Evolutionary conservation across 2,888 invertebrate genomes (phyloP).

Genomic region (Ichneumoninae sp.): DNA sequence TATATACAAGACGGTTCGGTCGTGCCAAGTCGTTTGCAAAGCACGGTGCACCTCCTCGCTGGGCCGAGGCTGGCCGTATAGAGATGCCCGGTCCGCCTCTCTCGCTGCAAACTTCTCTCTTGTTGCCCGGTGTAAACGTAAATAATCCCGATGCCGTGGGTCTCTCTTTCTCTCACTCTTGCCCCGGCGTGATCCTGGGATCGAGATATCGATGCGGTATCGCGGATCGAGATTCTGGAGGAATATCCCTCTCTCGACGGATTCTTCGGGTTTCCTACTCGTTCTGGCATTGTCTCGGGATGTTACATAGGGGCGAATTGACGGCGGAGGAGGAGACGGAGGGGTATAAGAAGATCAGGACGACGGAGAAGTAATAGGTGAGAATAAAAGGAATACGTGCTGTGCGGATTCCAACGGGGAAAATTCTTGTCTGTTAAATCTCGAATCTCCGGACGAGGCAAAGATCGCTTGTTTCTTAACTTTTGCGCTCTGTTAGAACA

Average conservation of each 20-base stretch:
- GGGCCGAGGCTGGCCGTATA: slow-evolving; percentile 5
- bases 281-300: slow-evolving; percentile 16
- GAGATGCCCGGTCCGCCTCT: slow-evolving; percentile 15
- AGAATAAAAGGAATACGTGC: slow-evolving; percentile 8
- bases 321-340: neutral
- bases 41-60: slow-evolving; percentile 33
- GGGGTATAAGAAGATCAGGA: neutral
- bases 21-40: slow-evolving; percentile 53
- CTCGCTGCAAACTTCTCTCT: slow-evolving; percentile 1
- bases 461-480: neutral
- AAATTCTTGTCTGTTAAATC: neutral
- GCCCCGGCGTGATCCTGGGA: slow-evolving; percentile 33
- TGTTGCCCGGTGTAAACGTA: slow-evolving; percentile 34
- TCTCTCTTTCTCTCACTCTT: neutral
- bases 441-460: neutral
- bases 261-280: slow-evolving; percentile 14
- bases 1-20: slow-evolving; percentile 33
- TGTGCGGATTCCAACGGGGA: neutral
- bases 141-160: slow-evolving; percentile 37
- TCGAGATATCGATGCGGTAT: slow-evolving; percentile 59
- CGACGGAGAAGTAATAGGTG: neutral
- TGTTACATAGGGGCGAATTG: slow-evolving; percentile 33
- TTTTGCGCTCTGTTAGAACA: neutral
- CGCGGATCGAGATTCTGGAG: slow-evolving; percentile 24
- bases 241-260: slow-evolving; percentile 2